phyloP scores from a whole-genome alignment of 2,113 vertebrate genomes.

The Onychostoma macrolepis region DNA sequence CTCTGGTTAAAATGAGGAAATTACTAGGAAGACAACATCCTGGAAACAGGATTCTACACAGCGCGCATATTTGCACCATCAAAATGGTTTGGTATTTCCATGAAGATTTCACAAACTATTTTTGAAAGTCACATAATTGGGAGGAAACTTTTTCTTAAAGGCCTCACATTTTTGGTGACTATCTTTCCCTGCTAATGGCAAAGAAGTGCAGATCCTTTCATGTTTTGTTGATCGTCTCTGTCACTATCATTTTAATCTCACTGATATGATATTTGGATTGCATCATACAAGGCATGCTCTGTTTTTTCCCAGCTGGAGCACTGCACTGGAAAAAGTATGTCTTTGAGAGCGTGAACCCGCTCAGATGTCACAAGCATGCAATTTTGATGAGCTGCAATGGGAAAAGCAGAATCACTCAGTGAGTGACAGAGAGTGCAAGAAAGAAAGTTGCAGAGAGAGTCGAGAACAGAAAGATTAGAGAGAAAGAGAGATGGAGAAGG shows the following conservation, averaged over 20 bases:
- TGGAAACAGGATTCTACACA: conserved; percentile 50
- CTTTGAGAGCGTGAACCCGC: conserved; percentile 40
- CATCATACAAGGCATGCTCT: conserved; percentile 35
- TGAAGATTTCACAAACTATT: conserved; percentile 12
- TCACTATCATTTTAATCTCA: conserved; percentile 42
- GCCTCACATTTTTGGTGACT: not conserved
- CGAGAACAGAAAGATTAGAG: conserved; percentile 25
- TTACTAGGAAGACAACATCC: conserved; percentile 49
- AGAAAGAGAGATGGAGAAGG: conserved; percentile 25
- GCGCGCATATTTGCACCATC: conserved; percentile 12
- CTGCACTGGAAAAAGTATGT: conserved; percentile 31
- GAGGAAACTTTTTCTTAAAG: not conserved
- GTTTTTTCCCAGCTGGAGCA: conserved; percentile 32
- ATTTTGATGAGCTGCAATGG: conserved; percentile 49
- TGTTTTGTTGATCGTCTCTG: conserved; percentile 13
- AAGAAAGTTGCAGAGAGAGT: conserved; percentile 6
- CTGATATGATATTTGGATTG: conserved; percentile 51
- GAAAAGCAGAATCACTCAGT: conserved; percentile 39
- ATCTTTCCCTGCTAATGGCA: conserved; percentile 16
- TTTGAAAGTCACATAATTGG: not conserved
- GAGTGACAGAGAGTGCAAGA: conserved; percentile 1
- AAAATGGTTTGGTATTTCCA: conserved; percentile 29
- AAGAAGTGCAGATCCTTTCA: conserved; percentile 1
- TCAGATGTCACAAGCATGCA: conserved; percentile 50
- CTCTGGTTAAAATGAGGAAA: conserved; percentile 52